Evolutionary conservation across 2,797 vertebrate species (phyloP), one percentile per base, ranked within the genome.

Genomic region (Lithobates pipiens): DNA sequence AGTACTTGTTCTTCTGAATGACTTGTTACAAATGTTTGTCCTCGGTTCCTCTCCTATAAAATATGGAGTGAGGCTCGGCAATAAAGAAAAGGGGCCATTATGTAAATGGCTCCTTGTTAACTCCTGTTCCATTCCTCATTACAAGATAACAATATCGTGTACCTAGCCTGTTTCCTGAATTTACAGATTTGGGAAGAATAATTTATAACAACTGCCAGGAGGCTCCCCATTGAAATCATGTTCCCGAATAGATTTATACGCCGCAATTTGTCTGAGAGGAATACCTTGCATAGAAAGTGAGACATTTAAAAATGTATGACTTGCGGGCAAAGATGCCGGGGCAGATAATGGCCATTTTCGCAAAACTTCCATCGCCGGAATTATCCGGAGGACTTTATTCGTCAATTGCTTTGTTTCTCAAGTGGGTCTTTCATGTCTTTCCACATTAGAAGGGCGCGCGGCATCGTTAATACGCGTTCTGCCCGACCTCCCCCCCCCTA

Each of bases 161-260:
- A 61, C 63, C 50, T 76, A 63, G 71, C 78, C 84, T 81, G 72
- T 74, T 83, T 83, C 80, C 80, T 61, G 73, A 86, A 86, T 77
- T 78, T 83, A 86, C 85, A 83, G 76, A 86, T 83, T 83, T 86
- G 80, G 85, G 61, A 32, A 72, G 80, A 83, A 86, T 86, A 83
- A 86, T 86, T 83, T 86, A 86, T 86, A 86, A 86, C 80, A 83
- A 54, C 80, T 83, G 80, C 50, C 80, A 74, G 73, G 85, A 86
- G 80, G 72, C 80, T 86, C 85, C 85, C 85, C 85, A 83, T 82
- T 67, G 76, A 87, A 87, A 87, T 74, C 50, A 69, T 27, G 69
- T 61, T 83, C 44, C 80, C 83, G 80, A 83, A 83, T 83, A 83
- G 76, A 83, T 83, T 87, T 83, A 75, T 83, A 23, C 34, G 61